Percentiles rank a stretch among this genome's conserved stretches.
phyloP scores from a whole-genome alignment of 1,140 invertebrate genomes.

The Cyclargus thomasi region DNA sequence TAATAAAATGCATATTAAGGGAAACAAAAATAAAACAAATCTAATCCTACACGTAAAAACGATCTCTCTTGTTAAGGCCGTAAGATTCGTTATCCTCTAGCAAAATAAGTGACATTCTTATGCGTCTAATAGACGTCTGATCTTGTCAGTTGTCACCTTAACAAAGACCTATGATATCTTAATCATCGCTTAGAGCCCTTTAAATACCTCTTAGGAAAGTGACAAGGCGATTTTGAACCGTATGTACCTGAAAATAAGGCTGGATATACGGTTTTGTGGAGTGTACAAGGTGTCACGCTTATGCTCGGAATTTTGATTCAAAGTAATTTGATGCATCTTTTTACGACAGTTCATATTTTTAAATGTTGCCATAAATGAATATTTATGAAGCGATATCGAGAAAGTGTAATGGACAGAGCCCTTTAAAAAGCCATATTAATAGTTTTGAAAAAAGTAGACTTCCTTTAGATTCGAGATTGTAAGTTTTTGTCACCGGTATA shows the following conservation, averaged over 20 bases:
- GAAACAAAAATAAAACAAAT: too few species aligned
- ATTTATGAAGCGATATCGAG: too few species aligned
- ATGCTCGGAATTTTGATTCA: background rate
- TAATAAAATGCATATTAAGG: too few species aligned
- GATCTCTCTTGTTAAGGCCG: too few species aligned
- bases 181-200: background rate
- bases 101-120: background rate
- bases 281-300: background rate
- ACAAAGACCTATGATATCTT: background rate
- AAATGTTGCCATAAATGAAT: too few species aligned
- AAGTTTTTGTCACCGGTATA: too few species aligned
- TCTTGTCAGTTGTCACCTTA: background rate
- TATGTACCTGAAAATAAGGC: background rate
- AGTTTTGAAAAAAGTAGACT: too few species aligned
- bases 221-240: background rate
- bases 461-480: too few species aligned
- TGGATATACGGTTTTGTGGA: background rate
- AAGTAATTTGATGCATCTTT: background rate
- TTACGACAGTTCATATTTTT: background rate
- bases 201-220: background rate
- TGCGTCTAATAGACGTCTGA: background rate
- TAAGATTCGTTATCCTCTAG: too few species aligned
- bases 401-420: too few species aligned
- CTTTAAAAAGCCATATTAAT: too few species aligned
- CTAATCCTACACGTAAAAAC: too few species aligned